These are phyloP conservation scores for Zosterops japonicus DNA, from an alignment of 2,113 vertebrate species.

Conservation along the genomic window DNA sequence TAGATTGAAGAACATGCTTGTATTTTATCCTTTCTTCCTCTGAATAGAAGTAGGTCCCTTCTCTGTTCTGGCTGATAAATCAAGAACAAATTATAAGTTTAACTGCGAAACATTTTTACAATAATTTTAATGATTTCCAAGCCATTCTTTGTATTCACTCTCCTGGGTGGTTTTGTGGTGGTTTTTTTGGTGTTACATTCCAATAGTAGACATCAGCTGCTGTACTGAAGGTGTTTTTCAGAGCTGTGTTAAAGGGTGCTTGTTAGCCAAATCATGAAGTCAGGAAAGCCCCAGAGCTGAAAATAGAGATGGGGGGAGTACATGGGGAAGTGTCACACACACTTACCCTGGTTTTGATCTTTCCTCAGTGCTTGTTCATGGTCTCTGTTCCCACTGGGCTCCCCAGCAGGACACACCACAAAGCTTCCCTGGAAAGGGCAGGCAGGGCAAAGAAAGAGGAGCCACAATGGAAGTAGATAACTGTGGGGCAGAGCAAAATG, in stretches of 20 bases:
- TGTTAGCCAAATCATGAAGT: not conserved
- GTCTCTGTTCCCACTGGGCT: not conserved
- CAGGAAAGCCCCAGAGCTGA: conserved; percentile 11
- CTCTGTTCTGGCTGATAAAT: not conserved
- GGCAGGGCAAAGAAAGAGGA: not conserved
- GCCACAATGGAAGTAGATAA: not conserved
- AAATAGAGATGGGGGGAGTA: not conserved
- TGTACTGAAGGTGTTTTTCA: not conserved
- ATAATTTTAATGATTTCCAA: not conserved
- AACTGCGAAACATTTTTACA: not conserved
- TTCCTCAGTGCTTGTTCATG: not conserved
- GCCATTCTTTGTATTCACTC: not conserved
- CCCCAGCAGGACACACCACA: not conserved
- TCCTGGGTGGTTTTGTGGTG: fast-evolving
- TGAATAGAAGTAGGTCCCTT: not conserved
- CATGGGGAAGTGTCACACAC: not conserved
- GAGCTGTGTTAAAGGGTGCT: not conserved
- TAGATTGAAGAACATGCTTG: not conserved
- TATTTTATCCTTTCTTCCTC: not conserved
- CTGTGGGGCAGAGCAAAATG: not conserved
- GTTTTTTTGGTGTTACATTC: not conserved
- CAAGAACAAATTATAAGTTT: not conserved
- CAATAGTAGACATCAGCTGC: not conserved
- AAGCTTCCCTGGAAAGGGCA: not conserved
- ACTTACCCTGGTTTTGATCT: not conserved